Evolutionary conservation across 2,797 vertebrate genomes (phyloP), one percentile per base, ranked within the genome.

Genomic region (Falco berigora): DNA sequence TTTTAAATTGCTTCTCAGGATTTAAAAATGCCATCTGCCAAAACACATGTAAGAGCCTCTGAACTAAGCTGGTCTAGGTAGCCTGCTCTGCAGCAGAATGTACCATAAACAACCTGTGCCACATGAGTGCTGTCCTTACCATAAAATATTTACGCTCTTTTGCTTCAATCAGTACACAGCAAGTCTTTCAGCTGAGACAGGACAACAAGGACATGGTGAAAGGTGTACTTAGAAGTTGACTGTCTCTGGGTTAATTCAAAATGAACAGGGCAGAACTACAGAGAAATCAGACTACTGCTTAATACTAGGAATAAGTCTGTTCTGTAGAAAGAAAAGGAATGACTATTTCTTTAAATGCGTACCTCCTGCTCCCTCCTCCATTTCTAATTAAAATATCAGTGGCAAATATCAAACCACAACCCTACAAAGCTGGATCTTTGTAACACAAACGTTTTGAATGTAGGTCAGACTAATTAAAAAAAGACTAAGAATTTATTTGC

Each of bases 401-500:
- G 42, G 56, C 49, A 95, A 93, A 50, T 82, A 92, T 32, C 88
- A 94, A 91, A 75, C 59, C 71, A 90, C 44, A 40, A 61, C 34
- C 27, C 71, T 74, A 76, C 22, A 87, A 95, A 89, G 49, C 67
- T 74, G 75, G 14, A 77, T 56, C 61, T 86, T 52, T 40, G 30
- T n/a, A 53, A 95, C 0, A 0, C 32, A 92, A 95, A 79, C 17
- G 47, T 89, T 92, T 27, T 69, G 52, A 91, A 91, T 80, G 46
- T 79, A 79, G 90, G 88, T 92, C 92, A 93, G 67, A 30, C 28
- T 56, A 79, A 79, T 10, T 94, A 27, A 85, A 71, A 38, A 85
- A 30, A 77, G 10, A 87, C n/a, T 49, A 59, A 56, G 19, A 14
- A 90, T 68, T 75, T 82, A 56, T 74, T 30, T 85, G 49, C 8